Evolutionary conservation across 2,888 invertebrate genomes (phyloP), one percentile per base, ranked within the genome.

Genomic region (Monochamus alternatus): DNA sequence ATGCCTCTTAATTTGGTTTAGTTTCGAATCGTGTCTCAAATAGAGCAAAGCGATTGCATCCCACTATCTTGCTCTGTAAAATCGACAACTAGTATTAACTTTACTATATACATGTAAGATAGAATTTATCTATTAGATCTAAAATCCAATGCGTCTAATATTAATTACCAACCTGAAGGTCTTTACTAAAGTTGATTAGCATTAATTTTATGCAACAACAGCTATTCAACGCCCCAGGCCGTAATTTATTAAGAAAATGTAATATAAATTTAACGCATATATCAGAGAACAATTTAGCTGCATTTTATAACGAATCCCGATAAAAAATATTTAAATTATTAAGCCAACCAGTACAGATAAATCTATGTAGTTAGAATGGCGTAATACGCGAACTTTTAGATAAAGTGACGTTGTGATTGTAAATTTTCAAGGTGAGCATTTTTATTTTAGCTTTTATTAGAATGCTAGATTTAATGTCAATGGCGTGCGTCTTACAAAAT

Each of bases 381-480:
- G 38, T 68, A 58, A 59, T 30, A 44, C 32, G 66, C 74, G 72
- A 79, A 76, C 73, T 75, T 77, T 75, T 76, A 79, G 75, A 77
- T 79, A 71, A 65, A 75, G 59, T 65, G 73, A 65, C 65, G 52
- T 63, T 62, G 72, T 72, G 74, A 79, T 74, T 75, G 79, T 74
- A 75, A 47, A 75, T 77, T 79, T 71, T 72, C 75, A 75, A 75
- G 75, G 75, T 75, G 55, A 69, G 47, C 47, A 51, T 69, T 69
- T 69, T 69, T 68, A 60, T 59, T 38, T 47, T 59, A 60, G 51
- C 44, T 44, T 59, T 60, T 60, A 69, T 47, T 59, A 60, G 69
- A 69, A 69, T 59, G 69, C 60, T 69, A 30, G 60, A 69, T 69
- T 69, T 69, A 31, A 71, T 71, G 71, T 71, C 62, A 71, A 51